These are phyloP conservation scores for Furcifer pardalis DNA, from an alignment of 2,797 vertebrate genomes.

Conservation along the genomic window DNA sequence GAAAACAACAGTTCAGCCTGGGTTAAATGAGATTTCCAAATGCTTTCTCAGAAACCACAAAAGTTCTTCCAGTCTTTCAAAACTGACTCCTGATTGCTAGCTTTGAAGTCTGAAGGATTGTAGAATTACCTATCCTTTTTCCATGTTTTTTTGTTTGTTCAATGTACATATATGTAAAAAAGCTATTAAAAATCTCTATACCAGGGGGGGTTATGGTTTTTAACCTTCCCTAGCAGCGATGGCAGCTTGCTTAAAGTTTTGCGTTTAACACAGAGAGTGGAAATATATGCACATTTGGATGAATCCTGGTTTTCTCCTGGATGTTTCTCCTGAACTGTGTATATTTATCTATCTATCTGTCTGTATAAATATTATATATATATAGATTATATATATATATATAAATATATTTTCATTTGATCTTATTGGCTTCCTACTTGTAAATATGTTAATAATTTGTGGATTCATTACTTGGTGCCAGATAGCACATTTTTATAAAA, in stretches of 20 bases:
- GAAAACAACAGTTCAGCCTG: not conserved
- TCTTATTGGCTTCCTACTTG: conserved; percentile 50
- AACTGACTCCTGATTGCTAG: conserved; percentile 12
- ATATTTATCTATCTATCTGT: conserved; percentile 23
- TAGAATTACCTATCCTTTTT: not conserved
- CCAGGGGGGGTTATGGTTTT: conserved; percentile 5
- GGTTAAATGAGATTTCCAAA: not conserved
- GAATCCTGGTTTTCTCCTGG: not conserved
- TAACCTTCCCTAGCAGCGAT: conserved; percentile 19
- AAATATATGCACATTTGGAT: not conserved
- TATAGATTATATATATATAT: conserved; percentile 39
- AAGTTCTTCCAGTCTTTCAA: not conserved
- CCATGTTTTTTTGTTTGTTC: not conserved
- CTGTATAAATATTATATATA: conserved; percentile 45
- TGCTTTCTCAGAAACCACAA: not conserved
- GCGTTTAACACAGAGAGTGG: conserved; percentile 6
- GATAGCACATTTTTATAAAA: conserved; percentile 77
- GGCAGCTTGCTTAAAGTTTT: conserved; percentile 2
- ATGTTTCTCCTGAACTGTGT: not conserved
- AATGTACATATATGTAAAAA: conserved; percentile 33
- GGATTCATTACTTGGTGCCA: conserved; percentile 61
- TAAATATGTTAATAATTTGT: conserved; percentile 74
- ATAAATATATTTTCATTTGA: conserved; percentile 47
- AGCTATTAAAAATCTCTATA: conserved; percentile 21
- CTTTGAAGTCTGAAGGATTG: conserved; percentile 3